Evolutionary conservation across 2,797 vertebrate genomes (phyloP), one percentile per base, ranked within the genome.

Genomic region (Rhinogobio ventralis): DNA sequence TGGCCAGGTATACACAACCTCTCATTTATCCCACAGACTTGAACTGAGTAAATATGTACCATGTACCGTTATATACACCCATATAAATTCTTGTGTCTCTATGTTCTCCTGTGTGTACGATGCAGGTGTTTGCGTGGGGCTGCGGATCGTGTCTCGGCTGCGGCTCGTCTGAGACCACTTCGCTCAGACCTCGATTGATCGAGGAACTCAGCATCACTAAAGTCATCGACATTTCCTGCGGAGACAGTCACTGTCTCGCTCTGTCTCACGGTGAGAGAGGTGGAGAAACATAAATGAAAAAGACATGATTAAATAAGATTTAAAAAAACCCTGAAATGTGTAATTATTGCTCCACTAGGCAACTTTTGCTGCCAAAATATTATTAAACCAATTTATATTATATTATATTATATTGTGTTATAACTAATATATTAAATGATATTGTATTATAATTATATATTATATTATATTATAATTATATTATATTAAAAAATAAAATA

Each of bases 61-160:
- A 72, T 78, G 36, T 25, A 36, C 51, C 2, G 8, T 51, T 82
- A 7, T 77, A 7, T n/a, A 45, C 57, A 30, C n/a, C 19, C 33
- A 15, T 39, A 55, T 79, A 78, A 25, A 75, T 62, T 67, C 25
- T 68, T 1, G 19, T 73, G 71, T 77, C 13, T 80, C 28, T 83
- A 28, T 81, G 42, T 62, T 71, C n/a, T 33, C 23, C 5, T 66
- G 68, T 86, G 67, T 80, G 13, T 64, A 57, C 51, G 20, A 49
- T 67, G 25, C 45, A 96, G 96, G 95, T 96, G 76, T 95, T 95
- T 11, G 94, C 96, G 0, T 96, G 96, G 96, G 96, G 96, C 85
- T 96, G 95, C 4, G 96, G 95, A 0, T 95, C 96, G n/a, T 96
- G 95, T 75, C 92, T 96, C 36, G 96, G 96, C 0, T 96, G 95